Evolutionary conservation across 2,888 invertebrate genomes (phyloP), one percentile per base, ranked within the genome.

Genomic region (Mechanitis mazaeus): DNA sequence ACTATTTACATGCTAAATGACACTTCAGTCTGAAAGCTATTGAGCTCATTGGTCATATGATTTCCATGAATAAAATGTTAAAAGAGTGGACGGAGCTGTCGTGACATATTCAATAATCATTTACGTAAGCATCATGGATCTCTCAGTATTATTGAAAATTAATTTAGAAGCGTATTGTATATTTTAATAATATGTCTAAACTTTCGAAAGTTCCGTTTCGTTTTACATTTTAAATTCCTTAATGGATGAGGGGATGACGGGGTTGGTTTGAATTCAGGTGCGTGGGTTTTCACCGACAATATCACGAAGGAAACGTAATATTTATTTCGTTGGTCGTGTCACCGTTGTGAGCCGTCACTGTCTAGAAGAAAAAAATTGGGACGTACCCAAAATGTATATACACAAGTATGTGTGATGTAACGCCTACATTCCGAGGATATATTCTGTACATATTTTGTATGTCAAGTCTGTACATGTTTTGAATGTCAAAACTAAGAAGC

Each of bases 361-460:
- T 50, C 50, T 50, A 50, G 50, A 31, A 31, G 31, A 47, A 47
- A 47, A 20, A 50, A 31, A 31, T 50, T 50, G 50, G 50, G 31
- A 50, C 50, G 31, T 31, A 31, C 31, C 50, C 50, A 50, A 47
- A 47, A 3, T n/a, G 35, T 3, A 42, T 11, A 50, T 9, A 50
- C n/a, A 11, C n/a, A 6, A n/a, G 9, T 31, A 50, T 31, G 9
- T 31, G 31, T 50, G 50, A 50, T 50, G 50, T 9, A 50, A 50
- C 31, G 3, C 11, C 9, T 6, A 50, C 7, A 7, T 9, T 50
- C 3, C 9, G 2, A 31, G 6, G 9, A 50, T 6, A 31, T 31
- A 31, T 50, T 35, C 35, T 35, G 35, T 35, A 35, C 35, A 20
- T 20, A 20, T 20, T 20, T 20, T 20, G 20, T 20, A 20, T 20